These are phyloP conservation scores for Apogon talboti DNA, from an alignment of 2,797 vertebrate genomes.

Conservation along the genomic window DNA sequence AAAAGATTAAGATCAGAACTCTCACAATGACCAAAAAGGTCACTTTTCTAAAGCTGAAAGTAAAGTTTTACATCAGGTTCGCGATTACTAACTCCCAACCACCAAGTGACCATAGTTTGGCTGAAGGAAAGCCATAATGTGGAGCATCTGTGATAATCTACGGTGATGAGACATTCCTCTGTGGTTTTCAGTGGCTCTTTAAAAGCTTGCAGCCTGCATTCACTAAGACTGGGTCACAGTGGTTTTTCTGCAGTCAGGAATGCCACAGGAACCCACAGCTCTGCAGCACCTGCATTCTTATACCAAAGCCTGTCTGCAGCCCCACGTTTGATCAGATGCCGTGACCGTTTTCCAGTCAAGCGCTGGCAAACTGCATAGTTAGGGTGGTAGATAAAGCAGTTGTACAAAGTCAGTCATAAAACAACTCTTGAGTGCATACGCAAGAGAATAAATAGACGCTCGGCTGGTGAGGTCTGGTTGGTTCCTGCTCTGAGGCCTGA, in stretches of 20 bases:
- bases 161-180: slow-evolving; percentile 78
- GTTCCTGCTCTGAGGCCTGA: slow-evolving; percentile 31
- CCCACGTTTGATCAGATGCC: slow-evolving; percentile 73
- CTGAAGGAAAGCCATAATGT: slow-evolving; percentile 61
- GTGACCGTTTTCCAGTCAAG: slow-evolving; percentile 54
- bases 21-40: neutral
- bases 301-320: slow-evolving; percentile 52
- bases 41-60: slow-evolving; percentile 26
- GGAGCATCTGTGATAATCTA: slow-evolving; percentile 66
- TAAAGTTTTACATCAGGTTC: slow-evolving; percentile 32
- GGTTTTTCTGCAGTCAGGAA: slow-evolving; percentile 71
- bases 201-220: slow-evolving; percentile 47
- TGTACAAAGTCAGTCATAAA: slow-evolving; percentile 45
- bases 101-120: slow-evolving; percentile 42
- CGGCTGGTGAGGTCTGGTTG: slow-evolving; percentile 47
- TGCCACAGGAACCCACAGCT: slow-evolving; percentile 69
- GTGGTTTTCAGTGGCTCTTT: slow-evolving; percentile 72
- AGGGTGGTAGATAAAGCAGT: slow-evolving; percentile 43
- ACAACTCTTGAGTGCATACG: slow-evolving; percentile 42
- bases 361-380: slow-evolving; percentile 37
- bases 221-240: slow-evolving; percentile 50
- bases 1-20: slow-evolving; percentile 4
- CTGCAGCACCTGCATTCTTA: slow-evolving; percentile 77
- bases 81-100: slow-evolving; percentile 44
- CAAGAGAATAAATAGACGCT: slow-evolving; percentile 47